Conservation (phyloP, 1,140 invertebrate genomes). For the Trichogramma pretiosum region DNA sequence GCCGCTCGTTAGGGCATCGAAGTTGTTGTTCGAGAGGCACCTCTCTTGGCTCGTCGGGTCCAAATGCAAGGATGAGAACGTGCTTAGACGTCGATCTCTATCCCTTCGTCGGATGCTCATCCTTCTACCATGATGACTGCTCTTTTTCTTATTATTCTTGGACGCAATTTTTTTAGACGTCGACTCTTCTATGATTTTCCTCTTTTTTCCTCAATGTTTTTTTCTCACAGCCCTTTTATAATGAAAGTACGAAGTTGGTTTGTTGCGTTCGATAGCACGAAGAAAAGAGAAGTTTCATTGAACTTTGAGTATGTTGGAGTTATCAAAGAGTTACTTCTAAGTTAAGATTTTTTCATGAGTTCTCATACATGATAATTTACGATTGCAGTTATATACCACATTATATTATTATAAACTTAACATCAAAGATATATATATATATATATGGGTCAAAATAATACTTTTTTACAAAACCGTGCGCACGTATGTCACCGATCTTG, state of each 20-base stretch:
- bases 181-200: too few relatives aligned
- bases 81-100: slow-evolving; percentile 39
- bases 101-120: slow-evolving; percentile 29
- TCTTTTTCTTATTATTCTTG: slow-evolving; percentile 12
- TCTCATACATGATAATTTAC: too few relatives aligned
- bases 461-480: too few relatives aligned
- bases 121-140: not conserved
- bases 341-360: too few relatives aligned
- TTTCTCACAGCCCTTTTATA: not conserved
- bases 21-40: too few relatives aligned
- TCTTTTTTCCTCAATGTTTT: not conserved
- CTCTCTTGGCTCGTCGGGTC: slow-evolving; percentile 34
- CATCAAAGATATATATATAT: too few relatives aligned
- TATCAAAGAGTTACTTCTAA: too few relatives aligned
- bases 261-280: not conserved
- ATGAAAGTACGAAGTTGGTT: not conserved
- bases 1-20: slow-evolving; percentile 45
- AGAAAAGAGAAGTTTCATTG: not conserved
- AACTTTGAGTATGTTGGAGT: too few relatives aligned
- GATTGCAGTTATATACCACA: too few relatives aligned
- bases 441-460: too few relatives aligned
- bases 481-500: too few relatives aligned
- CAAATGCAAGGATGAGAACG: slow-evolving; percentile 42
- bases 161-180: slow-evolving; percentile 14
- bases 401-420: too few relatives aligned